Evolutionary conservation across 2,888 invertebrate genomes (phyloP).

Genomic region (Sericinus montela): DNA sequence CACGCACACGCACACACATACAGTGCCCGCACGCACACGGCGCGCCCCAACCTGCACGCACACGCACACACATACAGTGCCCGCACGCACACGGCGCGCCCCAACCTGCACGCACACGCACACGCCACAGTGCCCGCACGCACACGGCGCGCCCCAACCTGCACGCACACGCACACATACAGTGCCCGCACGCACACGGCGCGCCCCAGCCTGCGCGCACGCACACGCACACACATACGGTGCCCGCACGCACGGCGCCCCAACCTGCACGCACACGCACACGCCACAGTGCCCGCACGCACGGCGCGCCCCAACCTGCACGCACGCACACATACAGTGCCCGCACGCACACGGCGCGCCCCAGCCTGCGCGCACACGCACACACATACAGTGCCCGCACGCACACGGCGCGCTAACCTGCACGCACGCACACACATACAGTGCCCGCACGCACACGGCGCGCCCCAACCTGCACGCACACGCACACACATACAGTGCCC

Average conservation of each 20-base stretch:
- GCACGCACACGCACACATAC: too few species aligned
- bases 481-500: neutral
- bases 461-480: constrained; percentile 77
- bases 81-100: neutral
- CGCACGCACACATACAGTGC: constrained; percentile 91
- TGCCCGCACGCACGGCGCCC: constrained; percentile 12
- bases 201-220: constrained; percentile 83
- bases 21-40: too few species aligned
- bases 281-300: constrained; percentile 89
- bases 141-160: too few species aligned
- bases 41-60: too few species aligned
- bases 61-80: neutral
- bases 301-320: constrained; percentile 97
- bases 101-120: too few species aligned
- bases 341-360: constrained; percentile 94
- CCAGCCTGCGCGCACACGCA: constrained; percentile 94
- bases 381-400: constrained; percentile 94
- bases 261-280: constrained; percentile 23
- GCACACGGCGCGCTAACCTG: constrained; percentile 91
- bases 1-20: constrained; percentile 78
- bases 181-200: constrained; percentile 73
- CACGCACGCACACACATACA: too few species aligned
- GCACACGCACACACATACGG: too few species aligned
- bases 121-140: too few species aligned
- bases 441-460: constrained; percentile 92